Base-by-base conservation (phyloP, 2,888 invertebrate species). In the Patella caerulea region DNA sequence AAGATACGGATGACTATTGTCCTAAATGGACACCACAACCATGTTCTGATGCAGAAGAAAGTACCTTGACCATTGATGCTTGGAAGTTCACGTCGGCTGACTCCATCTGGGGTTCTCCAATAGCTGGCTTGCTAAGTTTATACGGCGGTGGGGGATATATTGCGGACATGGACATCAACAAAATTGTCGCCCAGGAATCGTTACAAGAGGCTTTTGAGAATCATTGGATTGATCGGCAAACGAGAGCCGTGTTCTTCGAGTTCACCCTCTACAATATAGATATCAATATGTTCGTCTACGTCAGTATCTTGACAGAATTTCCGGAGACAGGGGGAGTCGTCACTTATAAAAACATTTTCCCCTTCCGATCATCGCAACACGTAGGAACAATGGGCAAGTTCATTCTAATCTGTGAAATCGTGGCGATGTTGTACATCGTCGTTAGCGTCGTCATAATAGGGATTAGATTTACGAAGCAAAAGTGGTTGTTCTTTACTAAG, bases 81-180 rank as follows among this genome's bases (percentile, higher is more conserved):
- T 87, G 87, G 87, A 82, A 82, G 52, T 86, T 84, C 73, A 84
- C 84, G 0, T 83, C 83, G 11, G 83, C 86, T 4, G 45, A 78
- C 0, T 79, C 84, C 56, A 84, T 86, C 17, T 85, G 84, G 84
- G 88, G 86, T 3, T 59, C 84, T 24, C 84, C 87, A 2, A 78
- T 86, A 34, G 72, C 83, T 24, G 88, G 87, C 7, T 71, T 73
- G 17, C 81, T 81, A 69, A 83, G 74, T 5, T 83, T 83, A 2
- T 88, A 88, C 29, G 79, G 85, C 5, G 88, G 88, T 0, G 88
- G 88, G 2, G 88, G 88, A 2, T 89, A 89, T 73, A 86, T 89
- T 4, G 84, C 86, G 1, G 81, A 86, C 59, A 79, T 88, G 2
- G 86, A 83, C 71, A 84, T 87, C 0, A 87, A 86, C 70, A 65